Evolutionary conservation across 1,140 invertebrate genomes (phyloP), one percentile per base, ranked within the genome.

Genomic region (Drosophila ercepeae): DNA sequence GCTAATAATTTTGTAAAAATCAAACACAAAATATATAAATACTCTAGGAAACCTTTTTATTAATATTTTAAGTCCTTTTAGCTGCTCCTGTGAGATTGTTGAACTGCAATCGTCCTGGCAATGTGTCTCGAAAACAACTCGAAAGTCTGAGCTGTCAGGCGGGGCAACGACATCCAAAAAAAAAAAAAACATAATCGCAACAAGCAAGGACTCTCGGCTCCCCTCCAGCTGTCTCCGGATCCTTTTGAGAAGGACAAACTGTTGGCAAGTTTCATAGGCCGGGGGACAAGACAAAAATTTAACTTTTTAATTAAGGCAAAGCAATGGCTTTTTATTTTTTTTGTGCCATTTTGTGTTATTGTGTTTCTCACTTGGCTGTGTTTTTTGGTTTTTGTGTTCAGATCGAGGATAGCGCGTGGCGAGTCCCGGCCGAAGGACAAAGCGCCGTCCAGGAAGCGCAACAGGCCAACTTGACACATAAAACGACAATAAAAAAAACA

Each of bases 231-330:
- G n/a, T 16, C 16, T 9, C 39, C 18, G 39, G 36, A 39, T 39
- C 36, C 8, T 18, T 27, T 44, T 32, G 29, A 9, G 41, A 9
- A 48, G 64, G 52, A 44, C 67, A 57, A 34, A 29, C 46, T 70
- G 42, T 39, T 44, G 34, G 59, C 64, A 67, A 78, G 59, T 75
- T 77, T 61, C 63, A 58, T 75, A 63, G 67, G 72, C 77, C 25
- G 49, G 16, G 51, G 41, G 29, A 32, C 70, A 58, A 54, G 65
- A 49, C 53, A 50, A 71, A 71, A 83, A 83, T 78, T 84, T 75
- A 83, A 83, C 78, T 83, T 83, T 83, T 84, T 83, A 83, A 83
- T 83, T 83, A 83, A 83, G 76, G 75, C 64, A 52, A 61, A 41
- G 60, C 75, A 83, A 75, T 83, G 82, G 78, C 83, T 83, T 78